Evolutionary conservation across 2,888 invertebrate species (phyloP), one percentile per base, ranked within the genome.

Genomic region (Apantesis nais): DNA sequence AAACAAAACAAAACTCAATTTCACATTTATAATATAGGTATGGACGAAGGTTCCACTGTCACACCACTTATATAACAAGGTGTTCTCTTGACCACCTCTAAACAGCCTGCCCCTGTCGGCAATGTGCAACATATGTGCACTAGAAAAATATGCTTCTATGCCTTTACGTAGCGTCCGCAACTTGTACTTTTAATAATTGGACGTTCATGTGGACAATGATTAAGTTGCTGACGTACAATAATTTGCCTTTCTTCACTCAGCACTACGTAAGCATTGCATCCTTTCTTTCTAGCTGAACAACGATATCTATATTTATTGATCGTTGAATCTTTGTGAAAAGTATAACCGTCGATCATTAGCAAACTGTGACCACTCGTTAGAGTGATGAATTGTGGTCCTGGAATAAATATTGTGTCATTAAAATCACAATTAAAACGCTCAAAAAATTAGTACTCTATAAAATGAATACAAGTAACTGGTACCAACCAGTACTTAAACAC

Each of bases 291-390:
- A 7, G 71, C 74, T 3, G 77, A 81, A 69, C 81, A 81, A 12
- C 82, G 70, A 74, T 76, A 81, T 16, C 78, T 68, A 29, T 79
- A 72, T 39, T 68, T 63, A 52, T 11, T 66, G 19, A 39, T 29
- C 3, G 72, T 69, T 16, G 62, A 73, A 22, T 66, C 69, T 39
- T 72, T 70, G 44, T 80, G 77, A 66, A 79, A 82, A 11, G 78
- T 79, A 31, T 79, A 78, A 4, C 78, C 82, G 4, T 80, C 67
- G 0, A 76, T 29, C 71, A 74, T 67, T 37, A 78, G 66, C 34
- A 80, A 63, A 11, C 31, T 60, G n/a, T 62, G 63, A 9, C 66
- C 66, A 12, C 39, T 58, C 39, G n/a, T 65, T 8, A 72, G 29
- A 12, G 66, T 72, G 62, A 72, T 72, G 66, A 72, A 66, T 25